Evolutionary conservation across 2,797 vertebrate species (phyloP).

Genomic region (Kryptolebias ocellatus): DNA sequence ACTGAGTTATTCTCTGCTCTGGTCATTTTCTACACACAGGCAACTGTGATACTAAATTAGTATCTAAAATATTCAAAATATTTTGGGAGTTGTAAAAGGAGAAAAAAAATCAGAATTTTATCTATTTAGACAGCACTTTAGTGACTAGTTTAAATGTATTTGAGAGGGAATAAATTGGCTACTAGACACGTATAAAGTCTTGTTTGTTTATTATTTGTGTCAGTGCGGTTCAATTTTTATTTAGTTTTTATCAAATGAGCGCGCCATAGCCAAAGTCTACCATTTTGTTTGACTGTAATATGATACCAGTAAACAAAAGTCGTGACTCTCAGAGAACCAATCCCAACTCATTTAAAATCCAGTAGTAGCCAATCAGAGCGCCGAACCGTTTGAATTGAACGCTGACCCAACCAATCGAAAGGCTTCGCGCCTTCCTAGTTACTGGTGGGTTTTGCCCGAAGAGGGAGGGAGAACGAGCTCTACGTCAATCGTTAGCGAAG

Average conservation of each 20-base stretch:
- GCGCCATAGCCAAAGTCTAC: background rate
- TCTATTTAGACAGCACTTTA: too few relatives aligned
- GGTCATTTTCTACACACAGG: background rate
- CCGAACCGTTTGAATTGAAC: slow-evolving; percentile 72
- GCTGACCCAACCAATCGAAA: slow-evolving; percentile 70
- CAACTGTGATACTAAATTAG: background rate
- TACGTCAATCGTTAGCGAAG: slow-evolving; percentile 59
- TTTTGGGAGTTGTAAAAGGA: too few relatives aligned
- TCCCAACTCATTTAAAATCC: slow-evolving; percentile 49
- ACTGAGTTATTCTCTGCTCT: background rate
- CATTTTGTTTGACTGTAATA: slow-evolving; percentile 40
- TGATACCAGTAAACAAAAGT: slow-evolving; percentile 64
- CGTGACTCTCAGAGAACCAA: slow-evolving; percentile 41
- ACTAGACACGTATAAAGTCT: too few relatives aligned
- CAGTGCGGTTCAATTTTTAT: too few relatives aligned
- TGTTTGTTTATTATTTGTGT: too few relatives aligned
- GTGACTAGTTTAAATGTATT: too few relatives aligned
- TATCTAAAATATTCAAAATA: too few relatives aligned
- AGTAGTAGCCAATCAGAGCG: slow-evolving; percentile 66
- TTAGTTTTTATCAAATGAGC: too few relatives aligned
- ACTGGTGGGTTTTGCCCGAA: slow-evolving; percentile 63
- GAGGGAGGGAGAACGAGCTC: slow-evolving; percentile 75
- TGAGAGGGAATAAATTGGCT: too few relatives aligned
- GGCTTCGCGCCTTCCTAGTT: slow-evolving; percentile 79
- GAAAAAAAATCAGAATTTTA: too few relatives aligned